Evolutionary conservation across 2,888 invertebrate species (phyloP).

Genomic region (Platycheirus rosarum): DNA sequence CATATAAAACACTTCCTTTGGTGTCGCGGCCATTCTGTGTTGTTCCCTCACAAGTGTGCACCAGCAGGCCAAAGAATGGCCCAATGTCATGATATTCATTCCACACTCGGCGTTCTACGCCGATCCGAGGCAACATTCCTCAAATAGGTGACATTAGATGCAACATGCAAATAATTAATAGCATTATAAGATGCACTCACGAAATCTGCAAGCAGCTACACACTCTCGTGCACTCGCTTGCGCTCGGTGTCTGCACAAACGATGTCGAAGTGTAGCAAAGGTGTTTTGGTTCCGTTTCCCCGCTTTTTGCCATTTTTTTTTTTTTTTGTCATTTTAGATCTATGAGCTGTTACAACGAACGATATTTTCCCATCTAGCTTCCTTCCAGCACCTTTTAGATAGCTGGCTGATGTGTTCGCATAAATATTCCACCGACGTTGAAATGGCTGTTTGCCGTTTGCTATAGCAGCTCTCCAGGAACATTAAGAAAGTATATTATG

Average conservation of each 20-base stretch:
- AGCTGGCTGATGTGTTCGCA: constrained; percentile 61
- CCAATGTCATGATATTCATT: constrained; percentile 68
- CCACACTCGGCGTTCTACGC: constrained; percentile 47
- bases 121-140: constrained; percentile 67
- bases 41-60: constrained; percentile 9
- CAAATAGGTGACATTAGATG: constrained; percentile 80
- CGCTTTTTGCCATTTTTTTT: constrained; percentile 5
- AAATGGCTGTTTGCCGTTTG: constrained; percentile 53
- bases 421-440: constrained; percentile 67
- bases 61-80: constrained; percentile 46
- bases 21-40: constrained; percentile 42
- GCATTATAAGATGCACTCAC: constrained; percentile 83
- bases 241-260: constrained; percentile 68
- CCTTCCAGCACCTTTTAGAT: constrained; percentile 52
- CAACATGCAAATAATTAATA: constrained; percentile 83
- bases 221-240: constrained; percentile 66
- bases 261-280: constrained; percentile 72
- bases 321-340: constrained; percentile 42
- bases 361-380: constrained; percentile 68
- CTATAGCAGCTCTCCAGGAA: constrained; percentile 38
- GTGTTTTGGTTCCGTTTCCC: constrained; percentile 39
- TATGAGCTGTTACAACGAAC: constrained; percentile 71
- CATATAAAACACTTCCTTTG: constrained; percentile 70
- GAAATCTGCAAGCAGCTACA: constrained; percentile 81
- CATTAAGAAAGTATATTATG: constrained; percentile 11